phyloP scores from a whole-genome alignment of 1,140 invertebrate species.

The Rhopalosiphum maidis region DNA sequence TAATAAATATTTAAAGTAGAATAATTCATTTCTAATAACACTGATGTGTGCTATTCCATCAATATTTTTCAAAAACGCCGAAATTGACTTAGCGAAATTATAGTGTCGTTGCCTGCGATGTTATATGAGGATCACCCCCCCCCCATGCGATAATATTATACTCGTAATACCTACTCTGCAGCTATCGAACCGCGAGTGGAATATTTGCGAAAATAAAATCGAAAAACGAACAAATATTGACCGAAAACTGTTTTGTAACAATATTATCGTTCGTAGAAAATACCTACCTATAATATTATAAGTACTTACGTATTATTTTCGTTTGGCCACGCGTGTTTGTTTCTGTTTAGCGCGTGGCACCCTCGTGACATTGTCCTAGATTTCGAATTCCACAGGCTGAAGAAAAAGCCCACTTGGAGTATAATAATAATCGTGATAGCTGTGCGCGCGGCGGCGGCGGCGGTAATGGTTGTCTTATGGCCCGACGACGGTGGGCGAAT shows the following conservation, averaged over 20 bases:
- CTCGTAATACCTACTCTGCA: no score
- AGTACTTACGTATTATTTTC: background rate
- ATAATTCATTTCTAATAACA: background rate
- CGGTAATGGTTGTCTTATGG: background rate
- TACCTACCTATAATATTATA: background rate
- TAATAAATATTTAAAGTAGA: background rate
- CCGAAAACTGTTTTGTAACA: background rate
- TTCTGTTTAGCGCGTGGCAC: background rate
- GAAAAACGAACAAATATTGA: background rate
- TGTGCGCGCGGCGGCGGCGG: background rate
- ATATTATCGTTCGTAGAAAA: background rate
- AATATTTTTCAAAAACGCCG: no score
- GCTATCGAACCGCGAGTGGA: background rate
- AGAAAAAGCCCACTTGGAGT: conserved; percentile 47
- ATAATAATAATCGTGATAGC: conserved; percentile 27
- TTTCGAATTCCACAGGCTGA: background rate
- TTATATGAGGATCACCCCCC: no score
- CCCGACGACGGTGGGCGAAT: conserved; percentile 53
- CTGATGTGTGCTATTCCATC: no score
- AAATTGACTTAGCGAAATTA: no score
- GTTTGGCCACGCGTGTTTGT: background rate
- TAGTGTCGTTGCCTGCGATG: no score
- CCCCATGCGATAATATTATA: no score
- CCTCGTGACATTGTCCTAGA: conserved; percentile 44
- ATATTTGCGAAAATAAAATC: background rate